Conservation (phyloP, 2,113 vertebrate species). For the Talpa occidentalis region DNA sequence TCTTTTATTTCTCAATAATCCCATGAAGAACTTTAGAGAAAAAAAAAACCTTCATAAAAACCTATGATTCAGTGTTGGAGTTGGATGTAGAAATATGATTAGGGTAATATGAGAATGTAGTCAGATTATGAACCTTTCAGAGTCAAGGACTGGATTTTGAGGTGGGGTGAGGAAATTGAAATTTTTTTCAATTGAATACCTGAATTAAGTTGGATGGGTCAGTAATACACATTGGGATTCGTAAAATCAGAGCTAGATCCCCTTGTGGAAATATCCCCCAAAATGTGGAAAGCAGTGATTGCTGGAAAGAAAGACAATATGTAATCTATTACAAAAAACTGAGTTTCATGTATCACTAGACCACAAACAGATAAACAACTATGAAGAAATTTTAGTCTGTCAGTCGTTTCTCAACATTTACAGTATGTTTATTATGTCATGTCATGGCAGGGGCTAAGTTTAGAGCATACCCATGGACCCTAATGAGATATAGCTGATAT, state of each 20-base stretch:
- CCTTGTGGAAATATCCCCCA: background rate
- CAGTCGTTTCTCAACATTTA: background rate
- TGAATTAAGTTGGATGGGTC: background rate
- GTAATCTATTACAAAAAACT: background rate
- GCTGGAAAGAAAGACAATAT: background rate
- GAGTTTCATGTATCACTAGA: background rate
- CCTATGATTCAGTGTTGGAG: background rate
- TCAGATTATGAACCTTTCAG: background rate
- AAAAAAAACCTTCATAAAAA: background rate
- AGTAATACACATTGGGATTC: background rate
- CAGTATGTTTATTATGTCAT: background rate
- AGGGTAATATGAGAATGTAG: background rate
- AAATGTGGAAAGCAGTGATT: background rate
- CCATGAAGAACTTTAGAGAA: background rate
- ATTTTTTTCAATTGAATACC: background rate
- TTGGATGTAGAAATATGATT: background rate
- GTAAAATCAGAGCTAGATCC: background rate
- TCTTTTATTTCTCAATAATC: background rate
- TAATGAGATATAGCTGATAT: background rate
- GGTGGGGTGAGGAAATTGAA: background rate
- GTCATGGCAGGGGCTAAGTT: background rate
- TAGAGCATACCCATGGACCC: background rate
- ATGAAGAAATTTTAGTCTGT: background rate
- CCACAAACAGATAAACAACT: background rate
- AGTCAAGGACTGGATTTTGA: background rate